A percentile compares a stretch with the other conserved stretches of the same genome.
These are phyloP conservation scores for Lerista edwardsae DNA, from an alignment of 2,797 vertebrate species.

Conservation along the genomic window DNA sequence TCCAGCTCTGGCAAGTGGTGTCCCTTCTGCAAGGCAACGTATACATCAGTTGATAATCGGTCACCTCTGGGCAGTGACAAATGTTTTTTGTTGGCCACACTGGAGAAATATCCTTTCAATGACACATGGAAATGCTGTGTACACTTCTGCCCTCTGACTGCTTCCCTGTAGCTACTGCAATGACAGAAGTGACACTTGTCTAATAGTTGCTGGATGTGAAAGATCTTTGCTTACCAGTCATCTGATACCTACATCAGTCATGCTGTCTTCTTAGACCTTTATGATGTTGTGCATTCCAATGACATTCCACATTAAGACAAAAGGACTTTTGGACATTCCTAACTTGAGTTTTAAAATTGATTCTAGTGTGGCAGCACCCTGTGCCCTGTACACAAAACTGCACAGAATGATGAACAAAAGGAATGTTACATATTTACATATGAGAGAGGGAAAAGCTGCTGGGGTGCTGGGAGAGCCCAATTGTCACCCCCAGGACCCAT, in stretches of 20 bases:
- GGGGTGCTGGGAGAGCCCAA: no score
- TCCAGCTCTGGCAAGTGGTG: neutral
- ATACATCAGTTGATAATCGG: neutral
- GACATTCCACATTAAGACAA: neutral
- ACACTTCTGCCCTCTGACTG: conserved; percentile 46
- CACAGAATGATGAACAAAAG: neutral
- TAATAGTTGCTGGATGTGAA: conserved; percentile 49
- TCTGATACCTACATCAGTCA: conserved; percentile 42
- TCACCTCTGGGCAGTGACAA: conserved; percentile 1
- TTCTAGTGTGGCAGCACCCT: neutral
- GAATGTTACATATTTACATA: neutral
- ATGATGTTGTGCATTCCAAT: neutral
- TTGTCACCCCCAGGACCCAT: no score
- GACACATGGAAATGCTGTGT: conserved; percentile 27
- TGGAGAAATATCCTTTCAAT: conserved; percentile 24
- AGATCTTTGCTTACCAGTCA: conserved; percentile 41
- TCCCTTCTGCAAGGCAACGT: neutral
- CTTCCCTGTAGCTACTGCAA: conserved; percentile 45
- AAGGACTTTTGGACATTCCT: neutral
- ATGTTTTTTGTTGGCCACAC: conserved; percentile 26
- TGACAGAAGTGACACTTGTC: conserved; percentile 52
- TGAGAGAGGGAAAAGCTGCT: no score
- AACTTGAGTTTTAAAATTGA: neutral
- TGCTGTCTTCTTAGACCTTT: conserved; percentile 31
- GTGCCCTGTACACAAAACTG: neutral